Evolutionary conservation across 2,888 invertebrate genomes (phyloP).

Genomic region (Patella caerulea): DNA sequence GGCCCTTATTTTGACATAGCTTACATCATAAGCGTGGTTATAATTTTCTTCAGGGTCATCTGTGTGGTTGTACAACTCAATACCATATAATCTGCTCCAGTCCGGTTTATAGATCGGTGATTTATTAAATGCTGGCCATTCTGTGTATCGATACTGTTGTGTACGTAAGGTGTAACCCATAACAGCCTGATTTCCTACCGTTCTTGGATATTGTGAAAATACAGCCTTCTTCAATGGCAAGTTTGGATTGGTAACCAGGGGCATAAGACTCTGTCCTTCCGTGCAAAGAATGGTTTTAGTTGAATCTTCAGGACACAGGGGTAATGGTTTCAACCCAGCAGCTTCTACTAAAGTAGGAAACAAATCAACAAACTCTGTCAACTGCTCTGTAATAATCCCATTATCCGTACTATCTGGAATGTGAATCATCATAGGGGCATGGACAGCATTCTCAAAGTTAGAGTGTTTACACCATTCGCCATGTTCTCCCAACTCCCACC

Average conservation of each 20-base stretch:
- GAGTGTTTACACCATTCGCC: slow-evolving; percentile 47
- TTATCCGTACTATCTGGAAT: slow-evolving; percentile 46
- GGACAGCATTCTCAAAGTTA: slow-evolving; percentile 27
- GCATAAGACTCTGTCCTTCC: slow-evolving; percentile 45
- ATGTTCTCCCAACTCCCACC: slow-evolving; percentile 51
- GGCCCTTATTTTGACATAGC: slow-evolving; percentile 54
- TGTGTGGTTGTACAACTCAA: slow-evolving; percentile 84
- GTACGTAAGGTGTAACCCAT: slow-evolving; percentile 51
- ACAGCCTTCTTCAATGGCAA: slow-evolving; percentile 31
- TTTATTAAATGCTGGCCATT: slow-evolving; percentile 23
- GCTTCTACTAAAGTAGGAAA: no score
- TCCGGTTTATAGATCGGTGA: slow-evolving; percentile 78
- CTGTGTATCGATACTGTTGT: slow-evolving; percentile 24
- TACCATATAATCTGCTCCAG: slow-evolving; percentile 83
- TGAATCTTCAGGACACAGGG: no score
- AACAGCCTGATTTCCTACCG: slow-evolving; percentile 18
- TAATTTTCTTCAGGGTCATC: slow-evolving; percentile 80
- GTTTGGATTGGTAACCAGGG: slow-evolving; percentile 32
- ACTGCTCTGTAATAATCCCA: slow-evolving; percentile 40
- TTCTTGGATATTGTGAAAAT: slow-evolving; percentile 44
- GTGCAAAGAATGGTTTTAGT: slow-evolving; percentile 18
- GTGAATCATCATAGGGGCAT: slow-evolving; percentile 48
- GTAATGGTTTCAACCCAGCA: no score
- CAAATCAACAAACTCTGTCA: no score
- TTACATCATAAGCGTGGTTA: slow-evolving; percentile 76